These are phyloP conservation scores for Leptatherina wallacei DNA, from an alignment of 2,797 vertebrate genomes.

Conservation along the genomic window DNA sequence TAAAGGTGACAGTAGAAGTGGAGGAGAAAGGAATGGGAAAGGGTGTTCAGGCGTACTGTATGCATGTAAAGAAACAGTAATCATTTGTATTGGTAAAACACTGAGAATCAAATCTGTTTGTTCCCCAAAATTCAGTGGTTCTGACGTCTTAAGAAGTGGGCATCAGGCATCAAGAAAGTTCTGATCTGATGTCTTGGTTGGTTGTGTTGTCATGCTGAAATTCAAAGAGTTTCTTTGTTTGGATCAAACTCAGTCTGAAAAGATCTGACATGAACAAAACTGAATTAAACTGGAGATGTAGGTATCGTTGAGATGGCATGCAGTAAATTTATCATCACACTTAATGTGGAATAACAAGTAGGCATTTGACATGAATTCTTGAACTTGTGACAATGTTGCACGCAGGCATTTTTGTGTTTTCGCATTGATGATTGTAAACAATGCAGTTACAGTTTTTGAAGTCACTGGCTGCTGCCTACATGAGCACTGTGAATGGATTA, in stretches of 20 bases:
- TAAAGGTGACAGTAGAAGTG: conserved; percentile 28
- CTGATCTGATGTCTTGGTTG: not conserved
- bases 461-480: conserved; percentile 1
- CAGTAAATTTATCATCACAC: not conserved
- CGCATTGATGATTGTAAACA: not conserved
- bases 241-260: not conserved
- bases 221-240: not conserved
- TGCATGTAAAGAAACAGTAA: not conserved
- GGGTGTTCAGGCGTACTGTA: not conserved
- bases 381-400: conserved; percentile 3
- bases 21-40: not conserved
- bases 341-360: conserved; percentile 16
- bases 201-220: not conserved
- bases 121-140: conserved; percentile 13
- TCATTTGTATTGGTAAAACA: conserved; percentile 28
- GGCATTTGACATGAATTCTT: conserved; percentile 3
- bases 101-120: conserved; percentile 18
- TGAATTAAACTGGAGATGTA: not conserved
- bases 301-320: conserved; percentile 6
- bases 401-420: not conserved
- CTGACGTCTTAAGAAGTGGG: not conserved
- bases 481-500: conserved; percentile 50
- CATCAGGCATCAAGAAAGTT: conserved; percentile 7
- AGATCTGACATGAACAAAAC: not conserved
- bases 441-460: not conserved